A percentile compares a stretch with the other conserved stretches of the same genome.
phyloP scores from a whole-genome alignment of 2,888 invertebrate genomes.

The Galerucella pusilla region DNA sequence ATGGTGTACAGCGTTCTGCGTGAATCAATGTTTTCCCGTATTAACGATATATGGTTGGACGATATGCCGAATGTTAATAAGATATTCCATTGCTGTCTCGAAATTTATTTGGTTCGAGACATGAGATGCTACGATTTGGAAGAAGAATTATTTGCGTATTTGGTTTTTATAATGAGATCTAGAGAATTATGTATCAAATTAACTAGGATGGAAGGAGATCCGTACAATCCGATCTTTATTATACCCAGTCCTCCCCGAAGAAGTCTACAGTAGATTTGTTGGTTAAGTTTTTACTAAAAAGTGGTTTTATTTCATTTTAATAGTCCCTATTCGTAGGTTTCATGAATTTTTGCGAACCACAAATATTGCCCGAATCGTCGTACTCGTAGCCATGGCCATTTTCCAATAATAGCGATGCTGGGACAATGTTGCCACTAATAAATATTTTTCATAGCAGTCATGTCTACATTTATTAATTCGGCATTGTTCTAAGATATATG shows the following conservation, averaged over 20 bases:
- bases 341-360: too few species aligned
- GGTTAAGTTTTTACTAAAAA: background rate
- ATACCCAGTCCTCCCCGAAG: background rate
- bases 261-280: background rate
- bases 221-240: constrained; percentile 33
- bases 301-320: background rate
- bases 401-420: background rate
- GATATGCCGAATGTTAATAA: constrained; percentile 56
- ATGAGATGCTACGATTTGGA: constrained; percentile 70
- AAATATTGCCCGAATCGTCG: background rate
- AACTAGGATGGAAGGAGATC: constrained; percentile 42
- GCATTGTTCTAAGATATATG: background rate
- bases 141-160: constrained; percentile 73
- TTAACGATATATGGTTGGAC: constrained; percentile 62
- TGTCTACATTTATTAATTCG: background rate
- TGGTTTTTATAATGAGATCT: constrained; percentile 73
- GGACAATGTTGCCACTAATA: background rate
- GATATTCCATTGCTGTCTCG: constrained; percentile 53
- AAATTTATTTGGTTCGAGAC: constrained; percentile 67
- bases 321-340: background rate
- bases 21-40: constrained; percentile 52
- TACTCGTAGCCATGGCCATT: background rate
- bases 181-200: constrained; percentile 63
- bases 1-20: constrained; percentile 64
- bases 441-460: background rate